Evolutionary conservation across 2,113 vertebrate genomes (phyloP).

Genomic region (Numida meleagris): DNA sequence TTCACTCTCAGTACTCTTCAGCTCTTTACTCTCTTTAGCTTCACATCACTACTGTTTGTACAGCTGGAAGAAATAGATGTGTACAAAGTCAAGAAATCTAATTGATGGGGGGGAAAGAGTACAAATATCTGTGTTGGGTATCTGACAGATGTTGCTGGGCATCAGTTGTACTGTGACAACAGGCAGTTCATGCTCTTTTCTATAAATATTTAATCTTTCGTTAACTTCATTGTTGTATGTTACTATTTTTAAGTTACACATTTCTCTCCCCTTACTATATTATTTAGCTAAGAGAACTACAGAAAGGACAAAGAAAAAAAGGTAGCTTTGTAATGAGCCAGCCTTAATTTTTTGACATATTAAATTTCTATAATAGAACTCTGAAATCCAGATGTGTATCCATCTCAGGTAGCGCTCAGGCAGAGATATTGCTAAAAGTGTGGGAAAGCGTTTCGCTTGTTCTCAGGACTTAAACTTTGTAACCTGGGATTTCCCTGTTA

Average conservation of each 20-base stretch:
- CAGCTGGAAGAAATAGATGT: not conserved
- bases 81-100: not conserved
- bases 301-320: not conserved
- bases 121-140: not conserved
- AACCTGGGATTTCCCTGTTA: not conserved
- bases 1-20: not conserved
- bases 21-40: not conserved
- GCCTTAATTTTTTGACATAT: not conserved
- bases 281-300: not conserved
- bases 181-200: not conserved
- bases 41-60: not conserved
- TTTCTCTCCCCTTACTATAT: not conserved
- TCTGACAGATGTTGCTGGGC: not conserved
- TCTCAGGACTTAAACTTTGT: not conserved
- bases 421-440: not conserved
- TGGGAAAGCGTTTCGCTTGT: not conserved
- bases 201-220: not conserved
- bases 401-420: not conserved
- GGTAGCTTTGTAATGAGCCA: not conserved
- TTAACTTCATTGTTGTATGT: not conserved
- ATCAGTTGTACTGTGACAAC: not conserved
- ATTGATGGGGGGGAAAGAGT: accelerated
- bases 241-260: not conserved
- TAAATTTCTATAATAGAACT: not conserved
- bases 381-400: not conserved